These are phyloP conservation scores for Lasiurus borealis DNA, from an alignment of 2,113 vertebrate genomes.

Conservation along the genomic window DNA sequence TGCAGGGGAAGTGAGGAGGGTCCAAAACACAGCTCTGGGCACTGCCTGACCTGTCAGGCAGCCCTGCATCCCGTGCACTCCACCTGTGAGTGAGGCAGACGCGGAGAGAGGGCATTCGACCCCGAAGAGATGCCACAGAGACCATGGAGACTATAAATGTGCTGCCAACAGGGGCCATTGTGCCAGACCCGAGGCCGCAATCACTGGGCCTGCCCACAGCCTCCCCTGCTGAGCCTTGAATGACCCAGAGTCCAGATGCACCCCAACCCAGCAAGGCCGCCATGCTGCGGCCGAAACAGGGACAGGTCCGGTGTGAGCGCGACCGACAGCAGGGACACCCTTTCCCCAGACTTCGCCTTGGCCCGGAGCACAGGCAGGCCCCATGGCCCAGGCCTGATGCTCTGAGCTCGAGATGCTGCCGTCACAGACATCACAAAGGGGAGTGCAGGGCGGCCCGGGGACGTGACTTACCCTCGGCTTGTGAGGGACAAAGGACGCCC, in stretches of 20 bases:
- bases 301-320: rapidly evolving
- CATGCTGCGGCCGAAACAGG: rapidly evolving
- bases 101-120: too few relatives aligned
- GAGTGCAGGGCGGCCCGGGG: slow-evolving; percentile 34
- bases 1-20: not conserved
- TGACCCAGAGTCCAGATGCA: rapidly evolving
- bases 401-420: not conserved
- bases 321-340: not conserved
- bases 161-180: rapidly evolving
- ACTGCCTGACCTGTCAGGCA: not conserved
- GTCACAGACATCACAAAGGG: not conserved
- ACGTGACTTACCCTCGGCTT: not conserved
- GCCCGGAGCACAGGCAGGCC: rapidly evolving
- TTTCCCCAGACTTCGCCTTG: rapidly evolving
- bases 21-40: rapidly evolving
- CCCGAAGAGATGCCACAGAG: rapidly evolving
- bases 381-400: rapidly evolving
- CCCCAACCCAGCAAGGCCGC: rapidly evolving
- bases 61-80: not conserved
- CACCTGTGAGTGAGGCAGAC: rapidly evolving
- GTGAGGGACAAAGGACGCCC: not conserved
- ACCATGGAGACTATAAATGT: rapidly evolving
- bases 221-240: rapidly evolving
- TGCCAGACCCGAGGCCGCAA: rapidly evolving
- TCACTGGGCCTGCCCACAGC: rapidly evolving